A percentile compares a stretch with the other conserved stretches of the same genome.
These are phyloP conservation scores for Cylas formicarius DNA, from an alignment of 1,140 invertebrate genomes.

Conservation along the genomic window DNA sequence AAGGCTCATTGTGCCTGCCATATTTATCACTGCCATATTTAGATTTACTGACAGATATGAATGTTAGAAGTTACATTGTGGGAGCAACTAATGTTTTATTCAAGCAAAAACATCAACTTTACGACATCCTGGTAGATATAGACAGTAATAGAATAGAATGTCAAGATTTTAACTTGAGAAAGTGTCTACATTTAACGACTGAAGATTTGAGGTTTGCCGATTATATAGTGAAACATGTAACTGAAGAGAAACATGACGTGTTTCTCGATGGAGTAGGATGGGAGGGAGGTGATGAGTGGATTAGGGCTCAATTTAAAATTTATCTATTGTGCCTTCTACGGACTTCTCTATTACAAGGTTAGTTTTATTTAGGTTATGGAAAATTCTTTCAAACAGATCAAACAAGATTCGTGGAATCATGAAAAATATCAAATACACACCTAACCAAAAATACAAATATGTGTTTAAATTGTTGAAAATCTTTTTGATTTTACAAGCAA, in stretches of 20 bases:
- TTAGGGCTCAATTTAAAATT: conserved; percentile 86
- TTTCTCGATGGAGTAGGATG: conserved; percentile 73
- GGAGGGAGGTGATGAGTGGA: conserved; percentile 94
- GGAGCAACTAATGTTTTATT: conserved; percentile 97
- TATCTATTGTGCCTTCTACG: conserved; percentile 85
- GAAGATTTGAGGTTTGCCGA: conserved; percentile 95
- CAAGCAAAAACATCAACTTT: conserved; percentile 87
- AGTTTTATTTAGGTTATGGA: conserved; percentile 7
- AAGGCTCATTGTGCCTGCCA: conserved; percentile 91
- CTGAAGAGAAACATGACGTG: conserved; percentile 68
- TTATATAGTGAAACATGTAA: conserved; percentile 80
- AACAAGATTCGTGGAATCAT: no score
- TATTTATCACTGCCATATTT: conserved; percentile 94
- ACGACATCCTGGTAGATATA: conserved; percentile 89
- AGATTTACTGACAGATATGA: conserved; percentile 82
- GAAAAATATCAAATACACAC: no score
- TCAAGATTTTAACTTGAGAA: conserved; percentile 73
- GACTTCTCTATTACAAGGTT: conserved; percentile 70
- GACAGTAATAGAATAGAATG: conserved; percentile 84
- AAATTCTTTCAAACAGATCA: no score
- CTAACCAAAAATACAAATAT: no score
- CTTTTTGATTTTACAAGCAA: no score
- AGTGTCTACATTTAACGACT: conserved; percentile 80
- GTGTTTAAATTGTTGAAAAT: no score
- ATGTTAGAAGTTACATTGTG: conserved; percentile 85